A percentile compares a stretch with the other conserved stretches of the same genome.
phyloP scores from a whole-genome alignment of 2,888 invertebrate genomes.

The Harpagoxenus sublaevis region DNA sequence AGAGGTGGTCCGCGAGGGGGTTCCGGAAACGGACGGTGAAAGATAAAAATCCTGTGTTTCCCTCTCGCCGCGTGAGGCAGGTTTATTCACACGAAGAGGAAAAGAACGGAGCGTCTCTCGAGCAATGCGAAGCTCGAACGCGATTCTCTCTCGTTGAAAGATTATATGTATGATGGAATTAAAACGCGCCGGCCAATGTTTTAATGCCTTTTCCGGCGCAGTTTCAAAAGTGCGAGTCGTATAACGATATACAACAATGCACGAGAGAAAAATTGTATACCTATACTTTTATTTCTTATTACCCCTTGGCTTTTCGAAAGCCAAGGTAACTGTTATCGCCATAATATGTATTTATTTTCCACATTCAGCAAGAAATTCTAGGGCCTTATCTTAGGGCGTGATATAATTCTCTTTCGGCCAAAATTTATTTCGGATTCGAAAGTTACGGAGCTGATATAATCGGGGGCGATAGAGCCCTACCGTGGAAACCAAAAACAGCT shows the following conservation, averaged over 20 bases:
- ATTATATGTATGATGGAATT: conserved; percentile 22
- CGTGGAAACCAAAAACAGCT: background rate
- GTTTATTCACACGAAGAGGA: conserved; percentile 12
- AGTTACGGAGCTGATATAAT: background rate
- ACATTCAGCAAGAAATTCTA: background rate
- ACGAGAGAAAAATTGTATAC: background rate
- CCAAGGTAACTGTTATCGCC: background rate
- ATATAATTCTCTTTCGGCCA: background rate
- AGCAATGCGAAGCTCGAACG: conserved; percentile 15
- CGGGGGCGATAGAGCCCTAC: background rate
- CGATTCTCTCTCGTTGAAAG: conserved; percentile 9
- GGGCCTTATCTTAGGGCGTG: background rate
- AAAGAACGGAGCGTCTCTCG: background rate
- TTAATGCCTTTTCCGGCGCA: background rate
- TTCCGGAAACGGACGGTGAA: conserved; percentile 36
- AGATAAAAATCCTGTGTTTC: conserved; percentile 46
- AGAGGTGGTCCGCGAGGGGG: conserved; percentile 13
- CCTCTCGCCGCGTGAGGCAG: background rate
- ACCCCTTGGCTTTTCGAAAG: background rate
- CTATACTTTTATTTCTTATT: background rate
- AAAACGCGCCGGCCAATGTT: conserved; percentile 13
- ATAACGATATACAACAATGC: background rate
- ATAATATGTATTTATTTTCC: background rate
- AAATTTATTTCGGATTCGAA: background rate
- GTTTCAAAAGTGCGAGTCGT: background rate